Evolutionary conservation across 2,888 invertebrate species (phyloP), one percentile per base, ranked within the genome.

Genomic region (Dicyrtoma fusca): DNA sequence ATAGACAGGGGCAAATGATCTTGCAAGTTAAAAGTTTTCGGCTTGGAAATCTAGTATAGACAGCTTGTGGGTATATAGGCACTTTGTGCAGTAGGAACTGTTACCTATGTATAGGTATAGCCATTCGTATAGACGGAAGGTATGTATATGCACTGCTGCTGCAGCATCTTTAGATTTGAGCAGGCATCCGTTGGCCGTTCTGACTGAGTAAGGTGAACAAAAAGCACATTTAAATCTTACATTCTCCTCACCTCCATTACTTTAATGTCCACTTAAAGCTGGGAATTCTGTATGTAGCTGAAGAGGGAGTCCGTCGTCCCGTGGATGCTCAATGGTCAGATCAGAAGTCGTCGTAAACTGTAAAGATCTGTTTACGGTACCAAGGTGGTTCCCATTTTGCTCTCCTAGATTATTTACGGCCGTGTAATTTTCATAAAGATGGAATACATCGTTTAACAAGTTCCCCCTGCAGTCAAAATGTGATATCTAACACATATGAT

Each of bases 341-440:
- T 64, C 64, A 64, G 64, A 64, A 64, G 64, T 64, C 64, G 49
- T 2, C 17, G 21, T 44, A 63, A 55, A 47, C 26, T 64, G 26
- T 65, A 68, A 74, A 66, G 71, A 74, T 74, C 71, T 74, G 74
- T 74, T 74, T 74, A 74, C 74, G 71, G 72, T 55, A 66, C 57
- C 42, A 44, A 69, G 72, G 74, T 69, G 72, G 74, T 49, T 72
- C 53, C 44, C 45, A 51, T 34, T 45, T 61, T 63, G 63, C 63
- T 64, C 64, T 65, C 14, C 14, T 51, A 19, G 53, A 53, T 65
- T 65, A 65, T 65, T 65, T 65, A 65, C 65, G 51, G 65, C 65
- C 65, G 26, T 65, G 65, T 65, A 65, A 65, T 65, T 65, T 65
- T 65, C 65, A 65, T 65, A 65, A 65, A 65, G 65, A 65, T 65